Evolutionary conservation across 2,888 invertebrate species (phyloP), one percentile per base, ranked within the genome.

Genomic region (Drosophila mettleri): DNA sequence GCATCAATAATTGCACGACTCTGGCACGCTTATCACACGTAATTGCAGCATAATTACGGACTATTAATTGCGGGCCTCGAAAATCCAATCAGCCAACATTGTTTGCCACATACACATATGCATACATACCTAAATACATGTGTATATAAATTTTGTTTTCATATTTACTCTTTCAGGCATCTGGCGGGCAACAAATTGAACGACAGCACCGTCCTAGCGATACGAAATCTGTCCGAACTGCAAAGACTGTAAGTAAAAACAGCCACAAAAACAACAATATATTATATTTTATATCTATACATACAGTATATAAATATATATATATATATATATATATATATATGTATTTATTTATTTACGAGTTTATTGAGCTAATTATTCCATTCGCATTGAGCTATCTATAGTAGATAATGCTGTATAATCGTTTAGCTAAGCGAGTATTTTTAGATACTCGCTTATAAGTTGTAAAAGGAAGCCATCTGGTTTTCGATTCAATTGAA

Each of bases 141-240:
- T 8, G 1, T 36, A 27, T 16, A 27, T 45, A 27, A 10, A 27
- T 45, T 45, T 45, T 43, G 43, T 24, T 43, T 45, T 45, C 10
- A 45, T 34, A 29, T 66, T 43, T 31, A 34, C 58, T 49, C 66
- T 33, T 63, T 43, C 92, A 95, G 94, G 82, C 94, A 94, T 86
- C 90, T 94, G 78, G 93, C 94, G 62, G 93, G 93, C 64, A 95
- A 94, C 86, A 93, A 93, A 83, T 89, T 94, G 46, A 92, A 92
- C 58, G 92, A 93, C 74, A 92, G 92, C 80, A 93, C 92, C 73
- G 93, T 93, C 43, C 89, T 93, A 64, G 92, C 92, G 63, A 93
- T 93, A 74, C 84, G 85, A 16, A 91, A 93, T 87, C 91, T 94
- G 62, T 90, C 93, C 18, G 90, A 93, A 55, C 89, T 94, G 46